phyloP scores from a whole-genome alignment of 2,113 vertebrate species.

The Ardeotis arabs region DNA sequence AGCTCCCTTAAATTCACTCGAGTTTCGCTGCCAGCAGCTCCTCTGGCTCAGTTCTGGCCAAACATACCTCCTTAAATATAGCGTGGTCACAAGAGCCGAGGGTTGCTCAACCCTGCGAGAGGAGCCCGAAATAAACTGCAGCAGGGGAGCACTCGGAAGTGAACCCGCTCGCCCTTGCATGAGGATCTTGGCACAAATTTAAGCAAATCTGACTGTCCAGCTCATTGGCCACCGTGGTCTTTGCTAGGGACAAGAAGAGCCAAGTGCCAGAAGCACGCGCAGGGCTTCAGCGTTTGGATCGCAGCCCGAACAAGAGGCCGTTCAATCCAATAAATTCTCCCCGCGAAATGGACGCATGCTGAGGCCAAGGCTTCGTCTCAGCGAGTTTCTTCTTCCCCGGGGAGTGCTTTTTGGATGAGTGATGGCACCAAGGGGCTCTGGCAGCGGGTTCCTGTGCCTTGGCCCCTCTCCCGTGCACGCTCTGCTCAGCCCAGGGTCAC shows the following conservation, averaged over 20 bases:
- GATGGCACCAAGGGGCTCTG: neutral
- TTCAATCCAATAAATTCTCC: neutral
- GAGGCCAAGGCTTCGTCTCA: neutral
- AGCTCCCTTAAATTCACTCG: neutral
- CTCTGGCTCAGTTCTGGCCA: neutral
- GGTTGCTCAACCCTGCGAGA: neutral
- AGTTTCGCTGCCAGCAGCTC: neutral
- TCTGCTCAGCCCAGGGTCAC: neutral
- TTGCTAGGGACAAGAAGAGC: neutral
- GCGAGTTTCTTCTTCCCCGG: neutral
- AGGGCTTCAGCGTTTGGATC: neutral
- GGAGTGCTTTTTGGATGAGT: neutral
- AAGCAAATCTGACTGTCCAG: neutral
- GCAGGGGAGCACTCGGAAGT: accelerated
- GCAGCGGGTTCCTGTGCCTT: accelerated
- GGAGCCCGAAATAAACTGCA: conserved; percentile 8
- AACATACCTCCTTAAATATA: neutral
- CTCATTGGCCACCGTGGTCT: neutral
- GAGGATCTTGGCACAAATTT: neutral
- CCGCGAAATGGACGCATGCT: neutral
- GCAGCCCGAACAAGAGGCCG: accelerated
- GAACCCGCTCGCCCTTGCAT: neutral
- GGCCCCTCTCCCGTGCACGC: neutral
- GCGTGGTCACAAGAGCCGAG: neutral
- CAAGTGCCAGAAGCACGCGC: neutral